These are phyloP conservation scores for Epinephelus fuscoguttatus DNA, from an alignment of 2,113 vertebrate species.

Conservation along the genomic window DNA sequence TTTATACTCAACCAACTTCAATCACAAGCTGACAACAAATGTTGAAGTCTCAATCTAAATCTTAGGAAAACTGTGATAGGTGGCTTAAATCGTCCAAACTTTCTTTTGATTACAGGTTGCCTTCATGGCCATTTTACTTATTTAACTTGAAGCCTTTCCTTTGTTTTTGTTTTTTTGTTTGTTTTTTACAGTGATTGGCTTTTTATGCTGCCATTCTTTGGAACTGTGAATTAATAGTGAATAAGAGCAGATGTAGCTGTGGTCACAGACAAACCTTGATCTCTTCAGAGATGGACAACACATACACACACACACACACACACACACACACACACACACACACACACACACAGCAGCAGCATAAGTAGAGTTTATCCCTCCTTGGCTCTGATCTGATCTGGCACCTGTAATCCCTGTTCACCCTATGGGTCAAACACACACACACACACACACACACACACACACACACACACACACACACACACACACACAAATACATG, in stretches of 20 bases:
- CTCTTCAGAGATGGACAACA: neutral
- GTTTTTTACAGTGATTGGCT: neutral
- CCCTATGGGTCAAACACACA: conserved; percentile 60
- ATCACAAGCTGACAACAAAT: neutral
- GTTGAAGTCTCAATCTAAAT: neutral
- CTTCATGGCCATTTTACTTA: neutral
- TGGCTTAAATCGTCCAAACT: neutral
- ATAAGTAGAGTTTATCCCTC: conserved; percentile 76
- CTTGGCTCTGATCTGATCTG: conserved; percentile 75
- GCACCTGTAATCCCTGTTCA: conserved; percentile 66
- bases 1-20: neutral
- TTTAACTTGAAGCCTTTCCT: neutral
- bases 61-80: neutral
- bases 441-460: conserved; percentile 26
- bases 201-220: neutral
- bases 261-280: neutral
- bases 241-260: neutral
- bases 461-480: conserved; percentile 24
- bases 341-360: conserved; percentile 35
- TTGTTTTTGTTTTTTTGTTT: neutral
- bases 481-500: neutral
- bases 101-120: neutral
- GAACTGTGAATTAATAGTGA: neutral
- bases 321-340: conserved; percentile 21
- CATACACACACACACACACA: conserved; percentile 21